phyloP scores from a whole-genome alignment of 2,113 vertebrate genomes.

The Cromileptes altivelis region DNA sequence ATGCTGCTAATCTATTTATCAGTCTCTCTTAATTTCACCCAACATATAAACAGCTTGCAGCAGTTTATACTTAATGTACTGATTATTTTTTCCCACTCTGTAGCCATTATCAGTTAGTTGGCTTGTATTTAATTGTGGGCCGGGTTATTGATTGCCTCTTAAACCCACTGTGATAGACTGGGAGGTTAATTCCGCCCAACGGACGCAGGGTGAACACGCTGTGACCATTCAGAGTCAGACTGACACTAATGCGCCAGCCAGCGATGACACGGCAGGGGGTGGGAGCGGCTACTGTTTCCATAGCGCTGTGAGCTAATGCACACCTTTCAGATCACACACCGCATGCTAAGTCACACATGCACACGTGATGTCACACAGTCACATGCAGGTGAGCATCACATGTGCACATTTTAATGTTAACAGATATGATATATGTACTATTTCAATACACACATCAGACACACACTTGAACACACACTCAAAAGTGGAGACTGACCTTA shows the following conservation, averaged over 20 bases:
- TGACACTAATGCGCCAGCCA: conserved; percentile 64
- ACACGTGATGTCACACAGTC: neutral
- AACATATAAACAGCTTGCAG: neutral
- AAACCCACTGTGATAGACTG: conserved; percentile 42
- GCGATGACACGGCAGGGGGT: conserved; percentile 51
- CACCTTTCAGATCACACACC: conserved; percentile 25
- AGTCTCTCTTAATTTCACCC: neutral
- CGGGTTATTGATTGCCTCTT: conserved; percentile 56
- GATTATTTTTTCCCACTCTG: conserved; percentile 18
- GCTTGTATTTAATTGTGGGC: conserved; percentile 20
- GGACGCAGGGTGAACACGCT: conserved; percentile 59
- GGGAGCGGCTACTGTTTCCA: conserved; percentile 39
- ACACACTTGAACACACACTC: neutral
- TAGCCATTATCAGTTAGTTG: conserved; percentile 40
- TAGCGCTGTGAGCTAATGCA: conserved; percentile 8
- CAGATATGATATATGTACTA: neutral
- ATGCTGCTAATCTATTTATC: neutral
- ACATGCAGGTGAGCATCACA: conserved; percentile 6
- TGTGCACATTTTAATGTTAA: neutral
- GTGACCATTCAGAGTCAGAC: conserved; percentile 52
- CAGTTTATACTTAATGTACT: neutral
- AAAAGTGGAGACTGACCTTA: conserved; percentile 47
- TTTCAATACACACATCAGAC: neutral
- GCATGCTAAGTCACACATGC: neutral
- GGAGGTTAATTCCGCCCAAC: conserved; percentile 50